Evolutionary conservation across 2,113 vertebrate genomes (phyloP).

Genomic region (Hoplias malabaricus): DNA sequence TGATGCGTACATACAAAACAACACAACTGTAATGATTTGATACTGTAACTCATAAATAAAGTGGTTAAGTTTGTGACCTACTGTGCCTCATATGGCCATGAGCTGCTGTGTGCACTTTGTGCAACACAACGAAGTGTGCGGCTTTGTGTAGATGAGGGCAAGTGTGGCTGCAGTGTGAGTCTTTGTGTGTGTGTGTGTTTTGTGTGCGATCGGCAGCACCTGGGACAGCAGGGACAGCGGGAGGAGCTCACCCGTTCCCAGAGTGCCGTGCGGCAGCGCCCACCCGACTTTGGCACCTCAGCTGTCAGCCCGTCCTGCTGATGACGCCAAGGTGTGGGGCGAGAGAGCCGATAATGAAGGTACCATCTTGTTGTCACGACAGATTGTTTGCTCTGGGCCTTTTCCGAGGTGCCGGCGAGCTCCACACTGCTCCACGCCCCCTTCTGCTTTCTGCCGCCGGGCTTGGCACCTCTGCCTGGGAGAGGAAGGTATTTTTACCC

Average conservation of each 20-base stretch:
- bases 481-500: slow-evolving; percentile 67
- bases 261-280: slow-evolving; percentile 48
- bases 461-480: slow-evolving; percentile 63
- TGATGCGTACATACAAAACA: no score
- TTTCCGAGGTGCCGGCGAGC: slow-evolving; percentile 55
- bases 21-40: not conserved
- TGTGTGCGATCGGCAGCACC: slow-evolving; percentile 48
- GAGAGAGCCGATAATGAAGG: slow-evolving; percentile 74
- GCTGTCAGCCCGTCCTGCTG: slow-evolving; percentile 72
- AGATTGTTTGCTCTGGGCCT: slow-evolving; percentile 73
- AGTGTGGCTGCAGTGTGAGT: slow-evolving; percentile 14
- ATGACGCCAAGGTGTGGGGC: slow-evolving; percentile 67
- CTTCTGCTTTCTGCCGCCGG: slow-evolving; percentile 48
- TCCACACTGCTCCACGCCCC: slow-evolving; percentile 51
- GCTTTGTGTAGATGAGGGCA: not conserved
- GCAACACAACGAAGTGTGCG: not conserved
- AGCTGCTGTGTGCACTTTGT: not conserved
- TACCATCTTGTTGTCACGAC: slow-evolving; percentile 70
- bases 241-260: slow-evolving; percentile 61
- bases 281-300: slow-evolving; percentile 74
- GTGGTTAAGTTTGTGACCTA: not conserved
- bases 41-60: no score
- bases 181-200: slow-evolving; percentile 14
- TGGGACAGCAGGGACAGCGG: slow-evolving; percentile 52
- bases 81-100: not conserved